Conservation (phyloP, 37 sponge, comb jelly and placozoan species). For the Dysidea cf. avara region DNA sequence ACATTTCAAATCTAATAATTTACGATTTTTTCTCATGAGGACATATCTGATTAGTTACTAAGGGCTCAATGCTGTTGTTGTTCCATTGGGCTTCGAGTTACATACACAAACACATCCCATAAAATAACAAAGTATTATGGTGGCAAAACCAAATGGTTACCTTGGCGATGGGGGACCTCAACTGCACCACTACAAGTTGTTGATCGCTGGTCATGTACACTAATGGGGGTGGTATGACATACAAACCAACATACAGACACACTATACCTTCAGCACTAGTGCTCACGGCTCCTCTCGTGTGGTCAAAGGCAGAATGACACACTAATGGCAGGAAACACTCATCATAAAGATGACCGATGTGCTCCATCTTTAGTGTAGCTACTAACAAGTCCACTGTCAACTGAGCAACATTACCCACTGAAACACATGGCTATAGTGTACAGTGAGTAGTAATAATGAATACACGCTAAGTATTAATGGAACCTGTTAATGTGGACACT, state of each 20-base stretch:
- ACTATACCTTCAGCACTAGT: constrained; percentile 52
- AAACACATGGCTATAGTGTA: constrained; percentile 50
- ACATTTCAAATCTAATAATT: too few relatives aligned
- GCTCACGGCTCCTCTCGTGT: constrained; percentile 35
- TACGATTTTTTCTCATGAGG: too few relatives aligned
- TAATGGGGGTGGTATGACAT: too few relatives aligned
- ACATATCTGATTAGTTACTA: too few relatives aligned
- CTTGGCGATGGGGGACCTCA: constrained; percentile 69
- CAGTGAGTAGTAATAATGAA: not conserved
- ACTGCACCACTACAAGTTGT: constrained; percentile 38
- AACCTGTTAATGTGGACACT: too few relatives aligned
- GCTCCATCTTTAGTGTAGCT: constrained; percentile 37
- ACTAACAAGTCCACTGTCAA: constrained; percentile 61
- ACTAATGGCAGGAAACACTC: constrained; percentile 55
- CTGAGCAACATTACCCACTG: constrained; percentile 73
- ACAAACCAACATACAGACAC: too few relatives aligned
- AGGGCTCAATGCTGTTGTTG: too few relatives aligned
- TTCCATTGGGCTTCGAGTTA: too few relatives aligned
- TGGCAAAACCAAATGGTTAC: constrained; percentile 9
- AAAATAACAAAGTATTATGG: not conserved
- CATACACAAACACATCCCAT: too few relatives aligned
- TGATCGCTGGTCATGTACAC: constrained; percentile 33
- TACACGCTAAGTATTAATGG: not conserved
- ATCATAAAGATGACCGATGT: constrained; percentile 52
- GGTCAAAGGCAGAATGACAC: constrained; percentile 58